Evolutionary conservation across 2,888 invertebrate species (phyloP).

Genomic region (Chesias legatella): DNA sequence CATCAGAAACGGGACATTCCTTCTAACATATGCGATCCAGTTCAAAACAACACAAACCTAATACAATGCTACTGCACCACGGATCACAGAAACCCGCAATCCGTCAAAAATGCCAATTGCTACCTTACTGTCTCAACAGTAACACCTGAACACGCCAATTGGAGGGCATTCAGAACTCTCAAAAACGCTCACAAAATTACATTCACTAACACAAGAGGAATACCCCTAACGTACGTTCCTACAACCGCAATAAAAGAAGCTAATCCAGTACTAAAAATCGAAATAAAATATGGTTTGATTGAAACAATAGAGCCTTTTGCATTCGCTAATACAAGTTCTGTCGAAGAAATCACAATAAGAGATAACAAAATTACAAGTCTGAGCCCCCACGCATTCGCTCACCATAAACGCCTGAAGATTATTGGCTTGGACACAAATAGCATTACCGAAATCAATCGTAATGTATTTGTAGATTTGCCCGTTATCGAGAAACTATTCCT

Average conservation of each 20-base stretch:
- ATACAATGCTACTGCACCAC: slow-evolving; percentile 61
- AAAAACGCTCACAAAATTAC: slow-evolving; percentile 82
- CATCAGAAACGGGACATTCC: slow-evolving; percentile 48
- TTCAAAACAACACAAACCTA: slow-evolving; percentile 50
- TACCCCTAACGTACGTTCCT: slow-evolving; percentile 84
- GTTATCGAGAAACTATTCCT: slow-evolving; percentile 85
- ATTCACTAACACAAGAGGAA: slow-evolving; percentile 83
- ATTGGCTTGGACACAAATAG: slow-evolving; percentile 86
- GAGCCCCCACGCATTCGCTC: slow-evolving; percentile 83
- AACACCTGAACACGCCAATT: slow-evolving; percentile 80
- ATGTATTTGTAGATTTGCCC: slow-evolving; percentile 87
- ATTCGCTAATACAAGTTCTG: slow-evolving; percentile 84
- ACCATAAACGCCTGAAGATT: slow-evolving; percentile 82
- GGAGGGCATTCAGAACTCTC: slow-evolving; percentile 84
- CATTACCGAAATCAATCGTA: slow-evolving; percentile 85
- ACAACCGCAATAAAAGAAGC: slow-evolving; percentile 82
- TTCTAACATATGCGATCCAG: slow-evolving; percentile 53
- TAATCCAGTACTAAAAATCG: slow-evolving; percentile 76
- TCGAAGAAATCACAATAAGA: slow-evolving; percentile 83
- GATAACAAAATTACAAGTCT: slow-evolving; percentile 84
- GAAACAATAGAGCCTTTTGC: slow-evolving; percentile 83
- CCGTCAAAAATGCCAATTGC: slow-evolving; percentile 84
- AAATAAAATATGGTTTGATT: slow-evolving; percentile 85
- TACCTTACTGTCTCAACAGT: slow-evolving; percentile 82
- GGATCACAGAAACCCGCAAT: slow-evolving; percentile 33